phyloP scores from a whole-genome alignment of 2,113 vertebrate species.

The Heliornis fulica region DNA sequence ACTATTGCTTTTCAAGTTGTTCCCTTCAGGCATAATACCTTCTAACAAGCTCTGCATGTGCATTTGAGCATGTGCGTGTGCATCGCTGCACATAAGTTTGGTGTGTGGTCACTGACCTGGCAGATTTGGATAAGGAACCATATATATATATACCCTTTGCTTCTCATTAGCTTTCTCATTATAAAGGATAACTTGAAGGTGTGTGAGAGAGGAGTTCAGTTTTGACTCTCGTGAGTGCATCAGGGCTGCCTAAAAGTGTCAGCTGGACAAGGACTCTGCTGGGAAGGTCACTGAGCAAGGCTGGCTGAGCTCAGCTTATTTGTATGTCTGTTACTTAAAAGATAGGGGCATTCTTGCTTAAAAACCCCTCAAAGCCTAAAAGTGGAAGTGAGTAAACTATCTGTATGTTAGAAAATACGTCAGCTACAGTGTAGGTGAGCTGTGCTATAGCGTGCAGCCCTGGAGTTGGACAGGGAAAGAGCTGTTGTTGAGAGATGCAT shows the following conservation, averaged over 20 bases:
- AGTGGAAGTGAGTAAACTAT: background rate
- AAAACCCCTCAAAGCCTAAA: background rate
- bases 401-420: background rate
- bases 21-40: background rate
- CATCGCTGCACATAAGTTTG: rapidly evolving
- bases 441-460: background rate
- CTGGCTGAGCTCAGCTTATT: background rate
- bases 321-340: background rate
- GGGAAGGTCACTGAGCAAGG: rapidly evolving
- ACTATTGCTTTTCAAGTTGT: background rate
- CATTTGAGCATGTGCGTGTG: background rate
- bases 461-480: background rate
- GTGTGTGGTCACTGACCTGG: background rate
- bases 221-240: background rate
- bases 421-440: background rate
- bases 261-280: background rate
- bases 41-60: background rate
- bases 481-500: rapidly evolving
- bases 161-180: background rate
- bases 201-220: background rate
- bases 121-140: background rate
- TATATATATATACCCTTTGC: rapidly evolving
- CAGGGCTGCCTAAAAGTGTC: background rate
- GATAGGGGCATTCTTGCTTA: background rate
- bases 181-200: background rate